Conservation (phyloP, 1,140 invertebrate genomes). For the Neodiprion pinetum region DNA sequence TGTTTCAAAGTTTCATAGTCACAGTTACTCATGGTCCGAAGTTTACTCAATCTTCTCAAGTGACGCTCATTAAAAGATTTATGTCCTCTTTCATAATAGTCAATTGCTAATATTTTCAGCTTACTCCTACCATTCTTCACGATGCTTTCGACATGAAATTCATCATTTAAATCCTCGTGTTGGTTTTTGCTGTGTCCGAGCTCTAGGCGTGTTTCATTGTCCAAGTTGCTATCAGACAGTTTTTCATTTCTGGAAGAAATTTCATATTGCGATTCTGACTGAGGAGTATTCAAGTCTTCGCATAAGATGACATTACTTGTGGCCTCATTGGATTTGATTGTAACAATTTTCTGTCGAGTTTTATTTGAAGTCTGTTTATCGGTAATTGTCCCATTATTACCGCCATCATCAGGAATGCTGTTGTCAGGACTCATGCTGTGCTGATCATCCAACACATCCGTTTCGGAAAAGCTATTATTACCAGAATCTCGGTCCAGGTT, state of each 20-base stretch:
- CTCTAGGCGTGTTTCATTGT: not conserved
- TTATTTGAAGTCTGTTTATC: too few relatives aligned
- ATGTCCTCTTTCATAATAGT: not conserved
- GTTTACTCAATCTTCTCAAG: not conserved
- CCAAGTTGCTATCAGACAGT: not conserved
- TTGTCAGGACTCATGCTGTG: not conserved
- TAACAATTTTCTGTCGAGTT: too few relatives aligned
- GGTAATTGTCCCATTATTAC: too few relatives aligned
- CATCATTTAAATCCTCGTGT: too few relatives aligned
- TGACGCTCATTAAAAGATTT: not conserved
- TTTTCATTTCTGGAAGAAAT: not conserved
- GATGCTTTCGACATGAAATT: too few relatives aligned
- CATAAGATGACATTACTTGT: not conserved
- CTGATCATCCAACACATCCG: not conserved
- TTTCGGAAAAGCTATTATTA: not conserved
- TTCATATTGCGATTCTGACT: not conserved
- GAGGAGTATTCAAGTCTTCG: not conserved
- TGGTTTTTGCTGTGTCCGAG: not conserved
- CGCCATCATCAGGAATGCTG: too few relatives aligned
- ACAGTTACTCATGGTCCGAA: not conserved
- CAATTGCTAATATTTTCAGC: not conserved
- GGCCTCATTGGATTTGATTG: not conserved
- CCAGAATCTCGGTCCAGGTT: not conserved
- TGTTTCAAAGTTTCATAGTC: not conserved
- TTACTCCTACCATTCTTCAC: not conserved